Conservation (phyloP, 2,113 vertebrate genomes). For the Myiagra hebetior region DNA sequence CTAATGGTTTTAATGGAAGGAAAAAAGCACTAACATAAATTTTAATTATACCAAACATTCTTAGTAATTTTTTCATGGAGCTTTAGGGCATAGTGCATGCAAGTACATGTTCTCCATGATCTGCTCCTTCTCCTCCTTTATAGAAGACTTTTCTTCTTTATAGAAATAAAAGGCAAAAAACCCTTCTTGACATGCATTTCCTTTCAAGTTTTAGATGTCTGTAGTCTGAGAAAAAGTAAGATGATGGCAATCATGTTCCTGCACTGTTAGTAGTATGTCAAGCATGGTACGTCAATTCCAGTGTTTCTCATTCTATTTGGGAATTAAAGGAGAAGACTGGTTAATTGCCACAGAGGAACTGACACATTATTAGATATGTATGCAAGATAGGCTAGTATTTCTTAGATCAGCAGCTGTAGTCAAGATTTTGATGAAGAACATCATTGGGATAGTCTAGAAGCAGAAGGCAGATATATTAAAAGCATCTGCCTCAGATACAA, state of each 20-base stretch:
- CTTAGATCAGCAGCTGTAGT: neutral
- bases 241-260: accelerated
- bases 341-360: neutral
- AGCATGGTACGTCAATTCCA: accelerated
- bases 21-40: neutral
- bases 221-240: neutral
- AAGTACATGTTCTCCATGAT: neutral
- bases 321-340: neutral
- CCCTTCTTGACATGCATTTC: neutral
- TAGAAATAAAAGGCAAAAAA: neutral
- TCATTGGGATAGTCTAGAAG: neutral
- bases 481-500: neutral
- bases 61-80: neutral
- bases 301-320: neutral
- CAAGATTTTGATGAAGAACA: neutral
- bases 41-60: neutral
- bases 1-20: neutral
- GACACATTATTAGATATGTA: neutral
- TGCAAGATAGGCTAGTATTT: neutral
- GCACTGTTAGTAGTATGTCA: neutral
- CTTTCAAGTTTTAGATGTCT: neutral
- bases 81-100: accelerated
- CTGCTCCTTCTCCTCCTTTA: neutral
- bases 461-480: neutral
- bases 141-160: neutral